phyloP scores from a whole-genome alignment of 1,140 invertebrate genomes.

The Elymnias hypermnestra region DNA sequence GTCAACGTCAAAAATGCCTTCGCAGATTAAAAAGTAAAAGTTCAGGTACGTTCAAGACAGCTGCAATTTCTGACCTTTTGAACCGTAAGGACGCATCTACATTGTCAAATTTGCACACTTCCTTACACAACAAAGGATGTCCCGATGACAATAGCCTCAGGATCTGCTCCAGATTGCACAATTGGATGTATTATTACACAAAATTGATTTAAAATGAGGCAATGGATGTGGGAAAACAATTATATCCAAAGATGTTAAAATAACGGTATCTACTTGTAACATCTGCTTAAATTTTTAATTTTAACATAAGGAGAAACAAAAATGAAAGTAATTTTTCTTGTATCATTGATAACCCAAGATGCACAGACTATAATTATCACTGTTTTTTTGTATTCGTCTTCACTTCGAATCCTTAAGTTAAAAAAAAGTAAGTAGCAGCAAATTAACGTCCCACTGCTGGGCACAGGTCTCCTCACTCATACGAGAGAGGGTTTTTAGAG shows the following conservation, averaged over 20 bases:
- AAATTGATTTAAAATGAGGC: constrained; percentile 26
- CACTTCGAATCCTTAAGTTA: no score
- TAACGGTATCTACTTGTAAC: constrained; percentile 8
- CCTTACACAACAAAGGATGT: constrained; percentile 50
- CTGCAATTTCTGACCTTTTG: constrained; percentile 18
- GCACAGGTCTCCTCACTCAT: no score
- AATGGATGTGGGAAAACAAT: constrained; percentile 45
- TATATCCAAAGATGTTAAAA: constrained; percentile 6
- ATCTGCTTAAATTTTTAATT: constrained; percentile 12
- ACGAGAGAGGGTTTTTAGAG: no score
- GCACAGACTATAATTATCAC: no score
- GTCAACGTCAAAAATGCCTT: constrained; percentile 4
- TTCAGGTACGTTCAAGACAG: constrained; percentile 9
- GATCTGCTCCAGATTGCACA: constrained; percentile 56
- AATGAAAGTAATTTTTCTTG: no score
- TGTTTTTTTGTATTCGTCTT: no score
- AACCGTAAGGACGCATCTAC: constrained; percentile 20
- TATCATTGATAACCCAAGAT: no score
- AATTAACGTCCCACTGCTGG: no score
- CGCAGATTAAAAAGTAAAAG: constrained; percentile 16
- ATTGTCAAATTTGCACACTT: constrained; percentile 60
- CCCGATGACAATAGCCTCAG: constrained; percentile 40
- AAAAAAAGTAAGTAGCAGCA: no score
- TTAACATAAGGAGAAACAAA: neutral
- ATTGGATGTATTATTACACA: constrained; percentile 46